Evolutionary conservation across 2,113 vertebrate genomes (phyloP).

Genomic region (Notiomystis cincta): DNA sequence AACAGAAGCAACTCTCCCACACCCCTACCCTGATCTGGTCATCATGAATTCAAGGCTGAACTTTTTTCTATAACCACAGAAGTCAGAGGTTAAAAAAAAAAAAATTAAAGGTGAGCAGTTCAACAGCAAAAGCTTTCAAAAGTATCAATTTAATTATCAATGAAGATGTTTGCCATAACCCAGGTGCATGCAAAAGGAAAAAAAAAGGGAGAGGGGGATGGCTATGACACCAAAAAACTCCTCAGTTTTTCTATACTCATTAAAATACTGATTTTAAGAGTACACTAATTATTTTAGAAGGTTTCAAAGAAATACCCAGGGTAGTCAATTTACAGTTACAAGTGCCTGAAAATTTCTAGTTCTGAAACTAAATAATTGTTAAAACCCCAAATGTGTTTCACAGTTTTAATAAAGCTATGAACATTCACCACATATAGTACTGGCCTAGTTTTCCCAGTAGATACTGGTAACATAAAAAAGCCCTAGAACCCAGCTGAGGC

Average conservation of each 20-base stretch:
- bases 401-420: background rate
- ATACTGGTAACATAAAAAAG: background rate
- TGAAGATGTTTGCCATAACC: background rate
- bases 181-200: background rate
- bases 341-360: background rate
- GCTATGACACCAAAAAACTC: background rate
- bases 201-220: rapidly evolving
- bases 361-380: background rate
- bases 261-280: background rate
- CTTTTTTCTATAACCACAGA: background rate
- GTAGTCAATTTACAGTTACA: background rate
- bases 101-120: background rate
- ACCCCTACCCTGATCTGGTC: rapidly evolving
- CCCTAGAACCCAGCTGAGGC: background rate
- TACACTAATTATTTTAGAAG: background rate
- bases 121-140: background rate
- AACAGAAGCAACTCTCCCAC: background rate
- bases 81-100: background rate
- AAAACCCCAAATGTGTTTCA: background rate
- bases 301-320: background rate
- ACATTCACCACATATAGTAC: background rate
- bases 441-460: background rate
- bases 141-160: background rate
- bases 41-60: background rate
- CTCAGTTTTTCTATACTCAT: background rate